Conservation (phyloP, 1,140 invertebrate genomes). For the Drosophila pruinosa region DNA sequence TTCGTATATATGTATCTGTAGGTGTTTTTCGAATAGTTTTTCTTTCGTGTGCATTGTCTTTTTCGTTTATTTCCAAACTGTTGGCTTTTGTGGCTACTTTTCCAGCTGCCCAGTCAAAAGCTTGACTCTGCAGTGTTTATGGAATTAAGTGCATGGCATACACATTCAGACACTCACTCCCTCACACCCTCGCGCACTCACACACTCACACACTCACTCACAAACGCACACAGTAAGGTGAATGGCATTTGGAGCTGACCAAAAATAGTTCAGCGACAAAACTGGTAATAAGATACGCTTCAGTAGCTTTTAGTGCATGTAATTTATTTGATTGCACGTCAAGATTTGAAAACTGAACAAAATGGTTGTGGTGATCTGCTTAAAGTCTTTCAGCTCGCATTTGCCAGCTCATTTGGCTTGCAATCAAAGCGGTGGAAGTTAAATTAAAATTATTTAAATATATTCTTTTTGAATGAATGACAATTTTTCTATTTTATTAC, state of each 20-base stretch:
- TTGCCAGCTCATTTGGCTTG: neutral
- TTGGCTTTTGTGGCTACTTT: constrained; percentile 53
- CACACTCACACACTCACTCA: neutral
- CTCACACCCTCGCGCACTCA: neutral
- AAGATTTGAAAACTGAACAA: constrained; percentile 14
- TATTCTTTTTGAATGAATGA: neutral
- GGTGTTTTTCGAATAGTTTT: constrained; percentile 36
- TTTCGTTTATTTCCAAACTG: constrained; percentile 62
- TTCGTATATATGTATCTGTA: constrained; percentile 12
- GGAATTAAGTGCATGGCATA: constrained; percentile 41
- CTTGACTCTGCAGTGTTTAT: constrained; percentile 32
- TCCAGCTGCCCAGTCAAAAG: constrained; percentile 18
- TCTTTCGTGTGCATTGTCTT: constrained; percentile 59
- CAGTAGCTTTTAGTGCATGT: constrained; percentile 42
- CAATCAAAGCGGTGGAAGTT: constrained; percentile 6
- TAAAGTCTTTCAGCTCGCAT: neutral
- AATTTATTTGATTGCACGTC: constrained; percentile 41
- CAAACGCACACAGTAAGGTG: constrained; percentile 25
- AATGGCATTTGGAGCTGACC: constrained; percentile 40
- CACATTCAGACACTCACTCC: neutral
- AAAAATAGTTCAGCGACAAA: constrained; percentile 24
- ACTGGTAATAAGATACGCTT: constrained; percentile 48
- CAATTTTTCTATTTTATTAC: neutral
- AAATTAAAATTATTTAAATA: neutral
- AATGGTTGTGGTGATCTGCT: constrained; percentile 5